Conservation (phyloP, 2,797 vertebrate genomes). For the Bufotes viridis region DNA sequence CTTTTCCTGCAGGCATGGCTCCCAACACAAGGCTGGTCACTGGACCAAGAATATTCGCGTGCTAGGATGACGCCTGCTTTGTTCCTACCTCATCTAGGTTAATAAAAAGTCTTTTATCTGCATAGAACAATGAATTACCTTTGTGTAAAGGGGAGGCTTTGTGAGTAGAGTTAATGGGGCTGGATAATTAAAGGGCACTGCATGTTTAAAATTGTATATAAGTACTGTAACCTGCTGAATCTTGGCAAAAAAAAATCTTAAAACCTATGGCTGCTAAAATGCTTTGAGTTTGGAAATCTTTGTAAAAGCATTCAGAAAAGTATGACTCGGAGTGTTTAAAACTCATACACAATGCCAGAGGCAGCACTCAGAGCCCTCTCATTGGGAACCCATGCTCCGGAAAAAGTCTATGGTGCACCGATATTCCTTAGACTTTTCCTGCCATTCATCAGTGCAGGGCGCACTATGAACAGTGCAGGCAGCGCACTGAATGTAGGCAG, state of each 20-base stretch:
- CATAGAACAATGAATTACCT: conserved; percentile 11
- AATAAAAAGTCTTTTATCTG: conserved; percentile 38
- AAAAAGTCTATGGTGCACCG: too few relatives aligned
- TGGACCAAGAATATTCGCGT: background rate
- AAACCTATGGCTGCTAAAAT: background rate
- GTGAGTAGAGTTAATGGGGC: conserved; percentile 21
- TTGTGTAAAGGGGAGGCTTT: background rate
- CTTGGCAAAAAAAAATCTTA: background rate
- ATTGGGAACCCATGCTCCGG: too few relatives aligned
- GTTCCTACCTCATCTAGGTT: conserved; percentile 12
- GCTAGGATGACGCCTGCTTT: background rate
- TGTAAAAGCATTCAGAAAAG: background rate
- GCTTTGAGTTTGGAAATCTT: background rate
- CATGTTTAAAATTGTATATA: conserved; percentile 3
- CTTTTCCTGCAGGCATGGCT: background rate
- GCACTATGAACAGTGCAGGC: too few relatives aligned
- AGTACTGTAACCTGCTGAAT: background rate
- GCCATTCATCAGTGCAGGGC: too few relatives aligned
- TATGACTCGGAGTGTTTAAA: background rate
- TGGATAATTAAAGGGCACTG: conserved; percentile 36
- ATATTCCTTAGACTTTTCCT: too few relatives aligned
- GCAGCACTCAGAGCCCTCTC: too few relatives aligned
- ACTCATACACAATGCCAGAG: too few relatives aligned
- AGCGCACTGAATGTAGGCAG: too few relatives aligned
- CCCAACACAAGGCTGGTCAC: background rate